These are phyloP conservation scores for Proteles cristata DNA, from an alignment of 2,113 vertebrate genomes.

Conservation along the genomic window DNA sequence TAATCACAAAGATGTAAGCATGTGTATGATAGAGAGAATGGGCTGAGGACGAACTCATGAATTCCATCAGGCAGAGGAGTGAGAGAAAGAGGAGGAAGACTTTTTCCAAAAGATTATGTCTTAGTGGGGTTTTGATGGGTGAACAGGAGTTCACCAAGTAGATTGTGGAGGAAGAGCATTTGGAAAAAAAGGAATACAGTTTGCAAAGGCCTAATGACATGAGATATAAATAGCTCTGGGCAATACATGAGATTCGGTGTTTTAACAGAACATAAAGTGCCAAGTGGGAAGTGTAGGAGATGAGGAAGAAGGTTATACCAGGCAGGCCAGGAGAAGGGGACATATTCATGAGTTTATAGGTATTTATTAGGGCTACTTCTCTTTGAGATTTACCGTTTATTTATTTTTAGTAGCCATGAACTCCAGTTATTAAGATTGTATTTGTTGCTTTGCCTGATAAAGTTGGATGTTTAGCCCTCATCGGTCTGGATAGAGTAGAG, in stretches of 20 bases:
- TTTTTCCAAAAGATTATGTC: neutral
- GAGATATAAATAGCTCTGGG: neutral
- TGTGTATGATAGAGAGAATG: neutral
- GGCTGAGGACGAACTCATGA: neutral
- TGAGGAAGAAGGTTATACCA: neutral
- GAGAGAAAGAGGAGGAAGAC: neutral
- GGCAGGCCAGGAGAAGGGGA: neutral
- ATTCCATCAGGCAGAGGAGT: neutral
- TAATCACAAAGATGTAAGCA: neutral
- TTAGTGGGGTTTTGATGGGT: constrained; percentile 4
- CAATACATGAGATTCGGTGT: neutral
- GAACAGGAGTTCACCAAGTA: neutral
- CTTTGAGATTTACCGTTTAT: neutral
- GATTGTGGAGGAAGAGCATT: neutral
- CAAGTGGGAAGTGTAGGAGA: neutral
- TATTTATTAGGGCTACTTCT: neutral
- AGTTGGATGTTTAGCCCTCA: neutral
- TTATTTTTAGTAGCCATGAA: neutral
- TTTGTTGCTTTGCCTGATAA: neutral
- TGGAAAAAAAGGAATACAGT: neutral
- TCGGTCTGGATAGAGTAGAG: neutral
- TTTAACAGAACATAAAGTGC: neutral
- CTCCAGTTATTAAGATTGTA: neutral
- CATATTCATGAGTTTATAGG: neutral
- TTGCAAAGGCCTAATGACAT: neutral